phyloP scores from a whole-genome alignment of 2,113 vertebrate genomes.

The Glaucidium brasilianum region DNA sequence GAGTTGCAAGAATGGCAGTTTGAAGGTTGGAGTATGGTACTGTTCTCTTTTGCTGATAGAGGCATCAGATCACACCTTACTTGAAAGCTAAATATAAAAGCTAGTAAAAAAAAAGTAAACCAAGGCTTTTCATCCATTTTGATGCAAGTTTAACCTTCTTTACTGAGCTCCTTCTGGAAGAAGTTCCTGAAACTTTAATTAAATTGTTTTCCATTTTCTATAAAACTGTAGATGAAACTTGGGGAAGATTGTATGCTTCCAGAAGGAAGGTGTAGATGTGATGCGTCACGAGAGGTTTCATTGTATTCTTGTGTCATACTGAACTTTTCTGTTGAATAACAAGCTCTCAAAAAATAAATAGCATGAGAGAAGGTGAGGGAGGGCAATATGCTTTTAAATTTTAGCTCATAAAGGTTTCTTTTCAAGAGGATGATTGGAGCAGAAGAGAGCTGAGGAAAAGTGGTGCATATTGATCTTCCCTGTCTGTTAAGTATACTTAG shows the following conservation, averaged over 20 bases:
- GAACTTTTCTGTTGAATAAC: neutral
- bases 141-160: neutral
- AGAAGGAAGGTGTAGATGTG: neutral
- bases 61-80: neutral
- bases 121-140: neutral
- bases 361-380: neutral
- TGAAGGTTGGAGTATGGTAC: neutral
- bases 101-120: neutral
- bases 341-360: neutral
- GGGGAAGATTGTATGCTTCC: neutral
- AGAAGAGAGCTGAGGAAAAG: neutral
- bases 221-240: neutral
- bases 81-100: neutral
- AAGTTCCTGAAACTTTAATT: neutral
- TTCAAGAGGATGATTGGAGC: neutral
- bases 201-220: neutral
- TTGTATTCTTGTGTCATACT: neutral
- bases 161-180: neutral
- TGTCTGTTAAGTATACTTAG: neutral
- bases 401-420: neutral
- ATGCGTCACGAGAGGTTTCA: neutral
- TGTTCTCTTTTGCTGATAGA: neutral
- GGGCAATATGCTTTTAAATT: neutral
- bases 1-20: neutral
- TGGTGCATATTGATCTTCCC: slow-evolving; percentile 4